Evolutionary conservation across 1,140 invertebrate genomes (phyloP), one percentile per base, ranked within the genome.

Genomic region (Tribolium castaneum): DNA sequence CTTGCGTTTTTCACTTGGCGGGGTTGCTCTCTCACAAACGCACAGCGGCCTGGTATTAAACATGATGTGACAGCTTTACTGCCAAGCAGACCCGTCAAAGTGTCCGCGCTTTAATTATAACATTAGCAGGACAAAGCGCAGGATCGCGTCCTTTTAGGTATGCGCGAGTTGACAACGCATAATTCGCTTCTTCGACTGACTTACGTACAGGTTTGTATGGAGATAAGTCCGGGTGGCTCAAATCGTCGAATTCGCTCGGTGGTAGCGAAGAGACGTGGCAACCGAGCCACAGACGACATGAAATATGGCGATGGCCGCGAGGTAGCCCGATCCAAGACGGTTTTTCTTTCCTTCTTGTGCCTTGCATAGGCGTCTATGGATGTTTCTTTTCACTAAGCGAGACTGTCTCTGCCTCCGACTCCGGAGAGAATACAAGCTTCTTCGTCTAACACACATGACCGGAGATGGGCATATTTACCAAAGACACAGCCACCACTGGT

Each of bases 221-320:
- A 77, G 75, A 79, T 82, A 79, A 66, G 59, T 66, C 59, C 30
- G 59, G 59, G 30, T 30, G 54, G 30, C 35, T 66, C 59, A 12
- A 19, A 14, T 52, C 51, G 2, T 16, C 51, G 13, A 52, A 70
- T 54, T 22, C 54, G 70, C 25, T 39, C 45, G 56, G 72, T 79
- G 77, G 77, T 81, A 80, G 79, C 77, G 35, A 34, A 34, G 66
- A 70, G 51, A 83, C 75, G 70, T 82, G 83, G 83, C 83, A 84
- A 84, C 83, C 30, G 54, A 56, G 80, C 80, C 34, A 73, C 81
- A 85, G 83, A 84, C 82, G 84, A 85, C 83, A 84, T 84, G 82
- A 85, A 82, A 82, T 85, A 85, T 85, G 82, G 83, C 80, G 76
- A 78, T 81, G 80, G 82, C 84, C 83, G 82, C 83, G 70, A 84